A percentile compares a stretch with the other conserved stretches of the same genome.
phyloP scores from a whole-genome alignment of 2,888 invertebrate genomes.

The Encarsia formosa region DNA sequence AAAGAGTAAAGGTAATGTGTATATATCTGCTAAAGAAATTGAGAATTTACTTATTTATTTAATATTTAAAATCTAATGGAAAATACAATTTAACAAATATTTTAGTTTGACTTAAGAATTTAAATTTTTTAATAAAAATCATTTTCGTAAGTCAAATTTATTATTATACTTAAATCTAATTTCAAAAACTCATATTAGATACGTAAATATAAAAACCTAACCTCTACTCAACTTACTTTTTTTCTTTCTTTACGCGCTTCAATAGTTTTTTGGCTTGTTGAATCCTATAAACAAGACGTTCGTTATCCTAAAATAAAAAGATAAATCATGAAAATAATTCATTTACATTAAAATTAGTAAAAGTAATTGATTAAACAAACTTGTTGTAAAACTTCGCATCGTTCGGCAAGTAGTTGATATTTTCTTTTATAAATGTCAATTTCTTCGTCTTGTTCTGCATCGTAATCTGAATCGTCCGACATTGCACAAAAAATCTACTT shows the following conservation, averaged over 20 bases:
- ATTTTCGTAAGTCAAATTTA: too few species aligned
- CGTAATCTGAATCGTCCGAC: conserved; percentile 62
- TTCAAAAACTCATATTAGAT: too few species aligned
- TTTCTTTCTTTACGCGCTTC: conserved; percentile 64
- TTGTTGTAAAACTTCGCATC: conserved; percentile 71
- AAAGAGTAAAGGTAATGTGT: neutral
- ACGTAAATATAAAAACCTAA: conserved; percentile 34
- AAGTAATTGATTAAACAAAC: conserved; percentile 34
- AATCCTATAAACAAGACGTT: conserved; percentile 66
- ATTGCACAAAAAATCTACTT: conserved; percentile 35
- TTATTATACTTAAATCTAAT: too few species aligned
- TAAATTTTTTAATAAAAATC: too few species aligned
- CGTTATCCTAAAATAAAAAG: conserved; percentile 61
- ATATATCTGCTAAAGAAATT: too few species aligned
- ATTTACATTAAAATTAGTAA: neutral
- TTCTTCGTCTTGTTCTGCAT: conserved; percentile 56
- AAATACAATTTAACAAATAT: too few species aligned
- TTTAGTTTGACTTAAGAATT: too few species aligned
- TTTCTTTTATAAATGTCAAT: conserved; percentile 70
- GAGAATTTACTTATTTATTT: too few species aligned
- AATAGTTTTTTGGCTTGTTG: conserved; percentile 68
- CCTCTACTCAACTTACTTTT: conserved; percentile 48
- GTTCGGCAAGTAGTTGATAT: conserved; percentile 67
- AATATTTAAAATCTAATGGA: too few species aligned
- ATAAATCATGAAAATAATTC: neutral